Evolutionary conservation across 1,140 invertebrate species (phyloP).

Genomic region (Papilio aristodemus): DNA sequence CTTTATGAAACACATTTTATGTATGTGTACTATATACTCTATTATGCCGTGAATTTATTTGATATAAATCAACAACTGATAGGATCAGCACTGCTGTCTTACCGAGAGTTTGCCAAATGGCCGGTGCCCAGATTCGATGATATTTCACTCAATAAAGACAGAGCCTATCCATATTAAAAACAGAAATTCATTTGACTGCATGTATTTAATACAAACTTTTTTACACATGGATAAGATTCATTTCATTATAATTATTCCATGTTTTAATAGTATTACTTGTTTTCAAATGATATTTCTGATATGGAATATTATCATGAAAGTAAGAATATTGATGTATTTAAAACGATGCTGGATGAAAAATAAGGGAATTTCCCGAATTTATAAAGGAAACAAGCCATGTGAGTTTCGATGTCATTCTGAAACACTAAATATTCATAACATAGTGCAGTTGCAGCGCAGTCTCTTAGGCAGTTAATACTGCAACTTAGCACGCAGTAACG

Average conservation of each 20-base stretch:
- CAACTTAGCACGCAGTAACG: constrained; percentile 26
- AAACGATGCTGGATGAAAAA: not conserved
- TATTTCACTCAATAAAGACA: not conserved
- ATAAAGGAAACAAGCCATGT: not conserved
- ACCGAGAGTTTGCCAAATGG: constrained; percentile 8
- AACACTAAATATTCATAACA: constrained; percentile 33
- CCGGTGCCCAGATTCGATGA: not conserved
- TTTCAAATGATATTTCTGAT: no score
- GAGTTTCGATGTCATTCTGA: constrained; percentile 12
- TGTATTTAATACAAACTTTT: not conserved
- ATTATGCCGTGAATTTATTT: not conserved
- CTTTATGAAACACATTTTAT: not conserved
- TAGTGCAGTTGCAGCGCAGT: constrained; percentile 21
- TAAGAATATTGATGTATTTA: not conserved
- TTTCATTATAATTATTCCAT: no score
- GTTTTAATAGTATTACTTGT: no score
- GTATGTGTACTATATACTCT: not conserved
- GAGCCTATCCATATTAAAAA: not conserved
- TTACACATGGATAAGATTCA: no score
- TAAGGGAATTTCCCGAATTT: not conserved
- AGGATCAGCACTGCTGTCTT: not conserved
- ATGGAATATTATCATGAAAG: not conserved
- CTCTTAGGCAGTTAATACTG: constrained; percentile 29
- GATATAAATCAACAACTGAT: constrained; percentile 3
- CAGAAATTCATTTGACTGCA: not conserved